Evolutionary conservation across 2,113 vertebrate genomes (phyloP).

Genomic region (Petroica traversi): DNA sequence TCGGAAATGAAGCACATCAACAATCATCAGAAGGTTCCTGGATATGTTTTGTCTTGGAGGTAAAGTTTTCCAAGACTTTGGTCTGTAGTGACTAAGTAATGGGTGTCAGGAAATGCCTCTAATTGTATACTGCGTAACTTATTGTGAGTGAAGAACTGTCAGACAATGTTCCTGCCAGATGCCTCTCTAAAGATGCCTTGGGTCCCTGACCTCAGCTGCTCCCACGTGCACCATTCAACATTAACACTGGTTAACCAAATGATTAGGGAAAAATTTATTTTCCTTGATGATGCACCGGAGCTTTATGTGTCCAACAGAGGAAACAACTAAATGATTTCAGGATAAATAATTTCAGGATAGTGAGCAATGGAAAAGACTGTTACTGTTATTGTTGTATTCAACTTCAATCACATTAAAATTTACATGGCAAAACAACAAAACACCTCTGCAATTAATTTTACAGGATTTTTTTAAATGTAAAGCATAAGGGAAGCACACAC

Average conservation of each 20-base stretch:
- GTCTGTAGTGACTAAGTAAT: not conserved
- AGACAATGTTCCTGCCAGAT: not conserved
- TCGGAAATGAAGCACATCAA: not conserved
- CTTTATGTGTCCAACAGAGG: not conserved
- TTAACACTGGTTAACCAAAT: not conserved
- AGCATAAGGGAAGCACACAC: fast-evolving
- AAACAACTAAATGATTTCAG: not conserved
- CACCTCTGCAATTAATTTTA: not conserved
- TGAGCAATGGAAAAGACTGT: not conserved
- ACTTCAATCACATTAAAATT: not conserved
- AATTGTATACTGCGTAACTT: fast-evolving
- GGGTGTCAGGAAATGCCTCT: not conserved
- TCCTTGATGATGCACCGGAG: not conserved
- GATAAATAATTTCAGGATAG: not conserved
- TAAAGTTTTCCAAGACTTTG: not conserved
- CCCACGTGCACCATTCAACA: not conserved
- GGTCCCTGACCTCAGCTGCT: not conserved
- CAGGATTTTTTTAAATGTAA: not conserved
- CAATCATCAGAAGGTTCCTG: not conserved
- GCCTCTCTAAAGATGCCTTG: not conserved
- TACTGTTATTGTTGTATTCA: not conserved
- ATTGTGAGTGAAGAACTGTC: not conserved
- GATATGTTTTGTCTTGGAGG: not conserved
- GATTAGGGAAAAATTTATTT: not conserved
- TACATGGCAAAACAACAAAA: not conserved